Evolutionary conservation across 1,140 invertebrate species (phyloP).

Genomic region (Drosophila quadrilineata): DNA sequence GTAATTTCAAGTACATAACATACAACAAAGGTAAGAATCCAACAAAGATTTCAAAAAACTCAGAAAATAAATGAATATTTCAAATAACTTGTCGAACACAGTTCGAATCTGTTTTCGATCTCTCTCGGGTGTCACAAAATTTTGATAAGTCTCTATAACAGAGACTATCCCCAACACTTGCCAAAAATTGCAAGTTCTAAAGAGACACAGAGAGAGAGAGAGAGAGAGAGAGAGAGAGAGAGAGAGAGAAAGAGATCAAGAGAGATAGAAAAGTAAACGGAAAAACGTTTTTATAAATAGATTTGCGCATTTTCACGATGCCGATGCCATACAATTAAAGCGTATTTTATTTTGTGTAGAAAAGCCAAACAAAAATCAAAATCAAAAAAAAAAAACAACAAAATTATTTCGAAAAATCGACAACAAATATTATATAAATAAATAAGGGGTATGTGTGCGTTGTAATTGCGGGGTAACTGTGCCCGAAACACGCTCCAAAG

Average conservation of each 20-base stretch:
- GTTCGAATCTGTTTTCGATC: constrained; percentile 30
- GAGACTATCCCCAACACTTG: constrained; percentile 41
- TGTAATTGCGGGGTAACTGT: constrained; percentile 24
- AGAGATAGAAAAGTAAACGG: too few species aligned
- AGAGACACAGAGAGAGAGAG: too few species aligned
- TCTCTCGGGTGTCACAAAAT: constrained; percentile 64
- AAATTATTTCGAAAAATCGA: too few species aligned
- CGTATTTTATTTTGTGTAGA: constrained; percentile 70
- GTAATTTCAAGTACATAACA: constrained; percentile 40
- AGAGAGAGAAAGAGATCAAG: too few species aligned
- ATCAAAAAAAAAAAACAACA: constrained; percentile 44
- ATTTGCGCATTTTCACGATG: constrained; percentile 59
- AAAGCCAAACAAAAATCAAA: constrained; percentile 9
- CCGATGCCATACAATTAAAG: constrained; percentile 73
- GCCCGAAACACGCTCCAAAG: constrained; percentile 14
- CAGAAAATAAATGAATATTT: too few species aligned
- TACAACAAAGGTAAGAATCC: too few species aligned
- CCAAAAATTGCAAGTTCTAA: constrained; percentile 44
- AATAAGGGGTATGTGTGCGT: constrained; percentile 13
- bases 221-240: too few species aligned
- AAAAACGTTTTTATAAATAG: constrained; percentile 69
- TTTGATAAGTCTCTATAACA: constrained; percentile 60
- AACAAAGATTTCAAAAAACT: too few species aligned
- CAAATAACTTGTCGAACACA: constrained; percentile 63
- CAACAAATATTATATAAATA: constrained; percentile 66